Percentiles rank a stretch among this genome's conserved stretches.
Conservation (phyloP, 30 jellyfish, hydroid and myxozoan genomes). For the Aurelia sp. region DNA sequence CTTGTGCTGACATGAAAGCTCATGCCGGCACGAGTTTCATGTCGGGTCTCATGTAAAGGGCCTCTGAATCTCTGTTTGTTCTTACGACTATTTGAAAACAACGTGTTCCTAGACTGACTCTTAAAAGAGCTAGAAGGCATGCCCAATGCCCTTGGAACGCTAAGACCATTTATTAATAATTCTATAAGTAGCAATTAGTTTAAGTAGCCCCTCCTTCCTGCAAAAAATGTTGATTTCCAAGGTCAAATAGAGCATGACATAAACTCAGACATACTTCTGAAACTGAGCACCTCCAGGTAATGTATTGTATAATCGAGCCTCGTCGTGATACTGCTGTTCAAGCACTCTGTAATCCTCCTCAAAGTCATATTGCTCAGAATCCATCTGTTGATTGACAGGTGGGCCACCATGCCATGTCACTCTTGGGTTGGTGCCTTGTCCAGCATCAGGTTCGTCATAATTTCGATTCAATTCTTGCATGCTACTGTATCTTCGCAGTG, state of each 20-base stretch:
- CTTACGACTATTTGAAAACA: not conserved
- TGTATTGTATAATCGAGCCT: not conserved
- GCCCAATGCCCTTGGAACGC: too few species aligned
- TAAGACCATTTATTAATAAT: too few species aligned
- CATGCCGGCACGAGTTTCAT: not conserved
- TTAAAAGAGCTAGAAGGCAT: too few species aligned
- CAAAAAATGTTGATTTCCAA: too few species aligned
- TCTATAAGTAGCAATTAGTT: too few species aligned
- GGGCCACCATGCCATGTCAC: constrained; percentile 77
- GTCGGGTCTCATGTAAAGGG: not conserved
- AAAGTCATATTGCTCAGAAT: constrained; percentile 53
- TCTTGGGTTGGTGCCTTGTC: constrained; percentile 23
- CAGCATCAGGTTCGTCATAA: constrained; percentile 65
- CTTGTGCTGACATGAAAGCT: not conserved
- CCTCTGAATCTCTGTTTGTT: not conserved
- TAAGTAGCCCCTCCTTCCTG: too few species aligned
- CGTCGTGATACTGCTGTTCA: constrained; percentile 73
- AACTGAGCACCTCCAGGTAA: constrained; percentile 28
- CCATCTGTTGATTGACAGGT: constrained; percentile 13
- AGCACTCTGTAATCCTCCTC: constrained; percentile 75
- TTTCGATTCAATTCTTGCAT: constrained; percentile 81
- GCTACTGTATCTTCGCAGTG: constrained; percentile 86
- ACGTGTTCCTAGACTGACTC: too few species aligned
- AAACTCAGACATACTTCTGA: constrained; percentile 27
- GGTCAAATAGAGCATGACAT: too few species aligned